A percentile compares a stretch with the other conserved stretches of the same genome.
phyloP scores from a whole-genome alignment of 2,113 vertebrate genomes.

The Recurvirostra avosetta region DNA sequence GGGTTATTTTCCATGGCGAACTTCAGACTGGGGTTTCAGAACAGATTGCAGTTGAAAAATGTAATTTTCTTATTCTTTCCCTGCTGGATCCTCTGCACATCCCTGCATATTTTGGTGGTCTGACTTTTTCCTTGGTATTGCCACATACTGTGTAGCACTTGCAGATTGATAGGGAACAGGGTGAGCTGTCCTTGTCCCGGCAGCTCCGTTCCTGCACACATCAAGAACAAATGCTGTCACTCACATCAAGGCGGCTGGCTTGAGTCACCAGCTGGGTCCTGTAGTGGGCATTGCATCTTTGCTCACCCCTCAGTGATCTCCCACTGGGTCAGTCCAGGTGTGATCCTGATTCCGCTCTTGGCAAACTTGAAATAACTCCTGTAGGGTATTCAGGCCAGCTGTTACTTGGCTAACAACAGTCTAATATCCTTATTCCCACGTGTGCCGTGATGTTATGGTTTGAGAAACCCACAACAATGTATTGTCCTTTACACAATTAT shows the following conservation, averaged over 20 bases:
- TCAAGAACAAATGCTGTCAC: not conserved
- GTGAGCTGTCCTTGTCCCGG: not conserved
- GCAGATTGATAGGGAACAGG: not conserved
- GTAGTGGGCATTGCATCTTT: not conserved
- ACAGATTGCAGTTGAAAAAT: not conserved
- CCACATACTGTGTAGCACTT: not conserved
- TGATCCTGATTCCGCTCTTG: not conserved
- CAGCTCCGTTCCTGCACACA: not conserved
- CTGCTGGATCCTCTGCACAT: not conserved
- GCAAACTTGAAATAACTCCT: not conserved
- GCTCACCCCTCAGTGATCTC: not conserved
- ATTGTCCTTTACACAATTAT: not conserved
- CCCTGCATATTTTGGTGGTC: not conserved
- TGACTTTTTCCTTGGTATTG: not conserved
- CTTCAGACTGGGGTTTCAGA: not conserved
- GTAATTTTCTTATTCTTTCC: not conserved
- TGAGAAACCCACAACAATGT: not conserved
- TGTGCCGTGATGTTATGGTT: not conserved
- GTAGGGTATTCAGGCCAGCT: not conserved
- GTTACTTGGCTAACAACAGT: not conserved
- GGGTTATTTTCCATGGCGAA: not conserved
- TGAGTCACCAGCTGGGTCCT: not conserved
- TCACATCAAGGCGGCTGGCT: not conserved
- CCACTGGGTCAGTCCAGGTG: not conserved
- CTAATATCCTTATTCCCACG: not conserved